Evolutionary conservation across 2,797 vertebrate genomes (phyloP), one percentile per base, ranked within the genome.

Genomic region (Octomys mimax): DNA sequence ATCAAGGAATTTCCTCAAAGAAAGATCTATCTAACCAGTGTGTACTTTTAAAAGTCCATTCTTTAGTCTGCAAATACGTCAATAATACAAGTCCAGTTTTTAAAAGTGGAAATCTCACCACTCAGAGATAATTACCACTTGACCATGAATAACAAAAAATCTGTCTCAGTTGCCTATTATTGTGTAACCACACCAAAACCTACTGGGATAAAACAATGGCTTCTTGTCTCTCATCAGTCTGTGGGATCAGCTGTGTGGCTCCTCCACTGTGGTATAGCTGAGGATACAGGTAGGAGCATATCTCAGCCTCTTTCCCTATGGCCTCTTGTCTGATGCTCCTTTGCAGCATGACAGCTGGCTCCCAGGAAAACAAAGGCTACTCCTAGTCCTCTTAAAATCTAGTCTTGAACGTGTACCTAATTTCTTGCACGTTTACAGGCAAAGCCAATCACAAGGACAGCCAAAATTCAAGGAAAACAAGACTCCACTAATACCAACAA

Each of bases 31-130:
- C 28, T 73, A 42, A 88, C 61, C 13, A 16, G 11, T 68, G 8
- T 49, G 2, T 52, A 2, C 62, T 82, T 92, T 92, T 85, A 36
- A n/a, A 80, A 66, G 26, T 81, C 80, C 19, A 39, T 73, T 93
- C 68, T 57, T 73, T 87, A 73, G 78, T 93, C 61, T 80, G 36
- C 59, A 62, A 86, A 62, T 78, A 92, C 21, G 68, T 24, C 80
- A 87, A n/a, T 62, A 75, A 95, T 33, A 91, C 73, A 96, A 85
- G 84, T 81, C 16, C 26, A 93, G 75, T 83, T 87, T 77, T 61
- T 61, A 18, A 4, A 14, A 71, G 64, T 75, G 78, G 8, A 75
- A 79, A 80, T 77, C 54, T 92, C 52, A 79, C 59, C n/a, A 49
- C 42, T 80, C 36, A 92, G 86, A 83, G 59, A 70, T 79, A 85